These are phyloP conservation scores for Vombatus ursinus DNA, from an alignment of 2,113 vertebrate species.

Conservation along the genomic window DNA sequence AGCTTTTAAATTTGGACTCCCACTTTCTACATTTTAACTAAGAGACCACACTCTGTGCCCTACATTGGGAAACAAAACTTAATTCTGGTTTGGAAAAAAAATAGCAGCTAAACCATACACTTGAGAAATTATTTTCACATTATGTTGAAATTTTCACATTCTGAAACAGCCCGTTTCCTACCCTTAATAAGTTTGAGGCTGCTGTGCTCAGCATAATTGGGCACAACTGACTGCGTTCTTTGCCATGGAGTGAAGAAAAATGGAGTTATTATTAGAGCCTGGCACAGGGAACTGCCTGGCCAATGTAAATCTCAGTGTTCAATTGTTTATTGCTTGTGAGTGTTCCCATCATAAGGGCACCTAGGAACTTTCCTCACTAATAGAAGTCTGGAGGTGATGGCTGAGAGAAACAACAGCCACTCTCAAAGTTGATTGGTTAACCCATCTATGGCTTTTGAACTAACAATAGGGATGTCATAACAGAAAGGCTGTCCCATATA, in stretches of 20 bases:
- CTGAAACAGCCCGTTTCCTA: constrained; percentile 67
- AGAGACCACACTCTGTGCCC: not conserved
- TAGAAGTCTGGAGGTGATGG: constrained; percentile 16
- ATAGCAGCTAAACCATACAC: constrained; percentile 55
- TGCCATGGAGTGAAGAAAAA: constrained; percentile 67
- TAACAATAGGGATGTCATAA: constrained; percentile 46
- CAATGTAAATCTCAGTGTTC: constrained; percentile 74
- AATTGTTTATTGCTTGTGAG: constrained; percentile 71
- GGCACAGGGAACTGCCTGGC: constrained; percentile 63
- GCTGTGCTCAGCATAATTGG: constrained; percentile 78
- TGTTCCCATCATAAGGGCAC: constrained; percentile 63
- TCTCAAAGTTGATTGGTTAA: constrained; percentile 66
- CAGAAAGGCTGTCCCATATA: constrained; percentile 4
- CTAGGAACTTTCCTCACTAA: constrained; percentile 59
- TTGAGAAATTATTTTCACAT: constrained; percentile 74
- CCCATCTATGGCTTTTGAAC: constrained; percentile 33
- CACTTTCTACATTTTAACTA: constrained; percentile 39
- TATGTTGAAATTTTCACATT: constrained; percentile 67
- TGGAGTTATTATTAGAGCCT: constrained; percentile 73
- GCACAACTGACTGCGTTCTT: constrained; percentile 71
- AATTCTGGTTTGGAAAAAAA: constrained; percentile 61
- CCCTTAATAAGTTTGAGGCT: constrained; percentile 77
- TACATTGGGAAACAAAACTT: constrained; percentile 41
- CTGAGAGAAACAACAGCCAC: constrained; percentile 52
- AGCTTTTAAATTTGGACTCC: constrained; percentile 21